Base-by-base conservation (phyloP, 2,888 invertebrate genomes). In the Adela reaumurella region DNA sequence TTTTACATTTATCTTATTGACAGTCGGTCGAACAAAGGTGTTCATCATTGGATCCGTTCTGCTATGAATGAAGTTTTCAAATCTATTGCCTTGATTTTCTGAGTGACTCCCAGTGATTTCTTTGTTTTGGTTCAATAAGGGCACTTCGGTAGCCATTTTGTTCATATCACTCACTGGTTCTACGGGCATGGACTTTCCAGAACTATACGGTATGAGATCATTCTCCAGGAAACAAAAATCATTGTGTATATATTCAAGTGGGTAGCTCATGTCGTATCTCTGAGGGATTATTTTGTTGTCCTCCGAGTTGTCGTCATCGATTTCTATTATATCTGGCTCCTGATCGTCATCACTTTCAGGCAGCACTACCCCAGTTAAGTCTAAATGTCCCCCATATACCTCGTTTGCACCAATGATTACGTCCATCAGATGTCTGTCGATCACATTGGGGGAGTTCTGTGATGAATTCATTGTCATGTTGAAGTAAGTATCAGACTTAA, bases 1-100 rank as follows among this genome's bases (percentile, higher is more conserved):
- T 55, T 78, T 78, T 2, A 78, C 78, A 55, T 77, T 78, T 48
- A 78, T 77, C 56, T 78, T 78, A 55, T 76, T 77, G 1, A 70
- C 70, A 11, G 67, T 64, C 19, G 68, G 67, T 53, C 73, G 61
- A 1, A 72, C 69, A 2, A 73, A 65, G 0, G 73, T 73, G 51
- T 78, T 78, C 74, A 78, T 76, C 68, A 78, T 74, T 1, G 78
- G 78, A 52, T 78, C 78, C 49, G 70, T 74, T 51, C 71, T 70
- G 1, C 73, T 73, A 48, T 74, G 73, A 20, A 74, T 70, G 49
- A 67, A 70, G 49, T 65, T 66, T 2, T 65, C 65, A 46, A 67
- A 65, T n/a, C 77, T 76, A 49, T 50, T 62, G 16, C 54, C 60
- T 0, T 58, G 29, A 10, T 50, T 56, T 10, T 72, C 71, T 2